phyloP scores from a whole-genome alignment of 2,888 invertebrate species.

The Priocnemis perturbator region DNA sequence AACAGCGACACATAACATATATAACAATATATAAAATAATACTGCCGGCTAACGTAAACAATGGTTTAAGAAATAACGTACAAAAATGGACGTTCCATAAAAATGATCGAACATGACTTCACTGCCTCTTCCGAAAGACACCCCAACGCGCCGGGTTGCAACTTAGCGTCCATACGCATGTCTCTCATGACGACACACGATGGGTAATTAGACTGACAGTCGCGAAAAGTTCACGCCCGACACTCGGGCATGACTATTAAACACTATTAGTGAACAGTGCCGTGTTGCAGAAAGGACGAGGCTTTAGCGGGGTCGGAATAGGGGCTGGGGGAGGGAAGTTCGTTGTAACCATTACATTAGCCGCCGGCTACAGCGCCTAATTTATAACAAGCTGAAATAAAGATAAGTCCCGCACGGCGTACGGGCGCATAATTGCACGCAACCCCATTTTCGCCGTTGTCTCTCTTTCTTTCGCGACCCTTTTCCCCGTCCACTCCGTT shows the following conservation, averaged over 20 bases:
- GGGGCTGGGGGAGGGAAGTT: not conserved
- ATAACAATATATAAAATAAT: too few relatives aligned
- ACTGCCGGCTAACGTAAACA: too few relatives aligned
- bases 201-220: not conserved
- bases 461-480: constrained; percentile 11
- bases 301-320: not conserved
- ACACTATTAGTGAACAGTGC: constrained; percentile 4
- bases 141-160: too few relatives aligned
- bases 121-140: too few relatives aligned
- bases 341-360: constrained; percentile 17
- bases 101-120: too few relatives aligned
- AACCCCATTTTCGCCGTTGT: constrained; percentile 21
- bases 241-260: constrained; percentile 11
- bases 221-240: constrained; percentile 5
- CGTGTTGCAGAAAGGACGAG: not conserved
- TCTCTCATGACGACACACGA: too few relatives aligned
- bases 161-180: not conserved
- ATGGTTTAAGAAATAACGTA: too few relatives aligned
- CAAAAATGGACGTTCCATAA: too few relatives aligned
- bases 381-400: constrained; percentile 53
- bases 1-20: too few relatives aligned
- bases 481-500: constrained; percentile 15
- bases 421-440: constrained; percentile 51
- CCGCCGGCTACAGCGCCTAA: constrained; percentile 27
- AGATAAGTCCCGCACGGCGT: constrained; percentile 46